A percentile compares a stretch with the other conserved stretches of the same genome.
phyloP scores from a whole-genome alignment of 2,888 invertebrate genomes.

The Zaprionus bogoriensis region DNA sequence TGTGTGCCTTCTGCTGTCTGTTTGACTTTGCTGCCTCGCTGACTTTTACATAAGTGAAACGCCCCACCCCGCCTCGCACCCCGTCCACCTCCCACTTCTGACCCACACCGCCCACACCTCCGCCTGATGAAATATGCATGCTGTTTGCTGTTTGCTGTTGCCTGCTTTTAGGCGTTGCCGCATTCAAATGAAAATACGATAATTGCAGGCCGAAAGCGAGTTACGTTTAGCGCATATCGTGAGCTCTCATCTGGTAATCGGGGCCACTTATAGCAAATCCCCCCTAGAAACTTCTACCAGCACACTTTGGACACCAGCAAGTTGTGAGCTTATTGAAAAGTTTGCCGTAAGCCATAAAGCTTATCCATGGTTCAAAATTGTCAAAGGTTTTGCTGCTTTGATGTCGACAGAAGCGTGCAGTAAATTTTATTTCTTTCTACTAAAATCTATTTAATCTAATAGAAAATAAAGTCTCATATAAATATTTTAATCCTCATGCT shows the following conservation, averaged over 20 bases:
- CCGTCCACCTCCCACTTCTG: too few relatives aligned
- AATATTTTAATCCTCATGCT: too few relatives aligned
- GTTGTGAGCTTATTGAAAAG: too few relatives aligned
- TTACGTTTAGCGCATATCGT: not conserved
- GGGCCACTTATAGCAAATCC: not conserved
- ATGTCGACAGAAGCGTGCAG: too few relatives aligned
- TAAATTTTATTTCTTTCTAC: too few relatives aligned
- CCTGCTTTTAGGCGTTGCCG: slow-evolving; percentile 48
- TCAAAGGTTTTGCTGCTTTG: too few relatives aligned
- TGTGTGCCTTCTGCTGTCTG: slow-evolving; percentile 25
- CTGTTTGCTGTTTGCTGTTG: slow-evolving; percentile 14
- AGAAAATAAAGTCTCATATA: too few relatives aligned
- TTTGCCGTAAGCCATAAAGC: too few relatives aligned
- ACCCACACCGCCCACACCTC: too few relatives aligned
- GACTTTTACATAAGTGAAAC: slow-evolving; percentile 21
- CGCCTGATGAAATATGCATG: slow-evolving; percentile 35
- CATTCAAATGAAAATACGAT: not conserved
- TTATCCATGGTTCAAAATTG: too few relatives aligned
- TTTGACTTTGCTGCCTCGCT: slow-evolving; percentile 9
- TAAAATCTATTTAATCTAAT: too few relatives aligned
- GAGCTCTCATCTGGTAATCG: not conserved
- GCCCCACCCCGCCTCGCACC: not conserved
- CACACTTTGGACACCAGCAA: not conserved
- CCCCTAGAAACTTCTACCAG: not conserved
- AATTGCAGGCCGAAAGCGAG: not conserved